Percentiles rank a stretch among this genome's conserved stretches.
These are phyloP conservation scores for Actenoides lindsayi DNA, from an alignment of 2,113 vertebrate species.

Conservation along the genomic window DNA sequence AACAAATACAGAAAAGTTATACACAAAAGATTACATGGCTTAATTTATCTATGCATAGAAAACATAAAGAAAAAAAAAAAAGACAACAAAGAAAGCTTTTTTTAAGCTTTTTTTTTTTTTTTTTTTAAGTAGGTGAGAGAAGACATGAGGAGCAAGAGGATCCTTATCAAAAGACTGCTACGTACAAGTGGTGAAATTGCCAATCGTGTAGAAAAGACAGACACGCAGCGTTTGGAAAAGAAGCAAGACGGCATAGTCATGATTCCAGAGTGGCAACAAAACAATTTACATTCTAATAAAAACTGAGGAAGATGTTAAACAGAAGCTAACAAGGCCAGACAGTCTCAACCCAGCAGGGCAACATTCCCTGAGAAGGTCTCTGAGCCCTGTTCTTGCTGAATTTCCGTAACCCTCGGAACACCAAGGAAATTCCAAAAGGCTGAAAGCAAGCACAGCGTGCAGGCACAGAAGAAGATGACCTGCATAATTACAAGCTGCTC, in stretches of 20 bases:
- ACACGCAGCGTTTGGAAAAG: background rate
- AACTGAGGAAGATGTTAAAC: background rate
- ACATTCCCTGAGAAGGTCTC: background rate
- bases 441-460: background rate
- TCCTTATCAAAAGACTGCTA: background rate
- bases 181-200: background rate
- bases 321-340: slow-evolving; percentile 3
- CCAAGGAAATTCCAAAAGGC: background rate
- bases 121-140: background rate
- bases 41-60: background rate
- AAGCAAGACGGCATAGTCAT: background rate
- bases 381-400: background rate
- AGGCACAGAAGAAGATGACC: background rate
- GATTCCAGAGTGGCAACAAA: background rate
- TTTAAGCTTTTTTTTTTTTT: background rate
- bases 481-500: background rate
- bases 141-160: background rate
- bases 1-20: background rate
- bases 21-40: background rate
- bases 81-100: no score
- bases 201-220: background rate
- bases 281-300: slow-evolving; percentile 20
- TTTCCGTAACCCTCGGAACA: background rate
- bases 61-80: background rate
- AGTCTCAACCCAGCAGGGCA: background rate